These are phyloP conservation scores for Harmothoe impar DNA, from an alignment of 2,888 invertebrate genomes.

Conservation along the genomic window DNA sequence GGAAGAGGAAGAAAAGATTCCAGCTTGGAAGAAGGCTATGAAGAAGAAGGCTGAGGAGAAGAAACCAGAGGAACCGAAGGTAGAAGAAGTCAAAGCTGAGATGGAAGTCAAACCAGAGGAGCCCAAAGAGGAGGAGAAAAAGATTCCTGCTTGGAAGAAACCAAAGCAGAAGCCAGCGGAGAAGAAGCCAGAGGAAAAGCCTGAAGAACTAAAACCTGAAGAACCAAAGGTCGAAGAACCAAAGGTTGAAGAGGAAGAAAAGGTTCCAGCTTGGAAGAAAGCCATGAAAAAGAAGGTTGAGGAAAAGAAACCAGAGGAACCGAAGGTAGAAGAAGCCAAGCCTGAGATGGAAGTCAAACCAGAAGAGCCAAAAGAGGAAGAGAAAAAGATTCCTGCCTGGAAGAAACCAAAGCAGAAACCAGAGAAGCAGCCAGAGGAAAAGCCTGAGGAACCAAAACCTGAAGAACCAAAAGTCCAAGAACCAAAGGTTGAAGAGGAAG, in stretches of 20 bases:
- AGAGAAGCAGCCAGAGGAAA: background rate
- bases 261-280: background rate
- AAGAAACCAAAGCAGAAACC: slow-evolving; percentile 28
- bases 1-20: slow-evolving; percentile 42
- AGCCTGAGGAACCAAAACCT: background rate
- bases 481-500: background rate
- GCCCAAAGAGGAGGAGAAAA: background rate
- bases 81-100: background rate
- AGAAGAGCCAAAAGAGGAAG: slow-evolving; percentile 40
- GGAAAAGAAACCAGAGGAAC: slow-evolving; percentile 27
- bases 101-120: background rate
- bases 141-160: slow-evolving; percentile 20
- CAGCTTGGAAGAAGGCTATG: background rate
- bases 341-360: background rate
- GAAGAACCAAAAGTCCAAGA: slow-evolving; percentile 21
- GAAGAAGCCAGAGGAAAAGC: slow-evolving; percentile 84
- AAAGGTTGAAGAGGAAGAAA: slow-evolving; percentile 77
- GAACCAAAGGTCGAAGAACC: slow-evolving; percentile 71
- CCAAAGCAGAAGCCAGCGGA: slow-evolving; percentile 11
- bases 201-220: slow-evolving; percentile 21
- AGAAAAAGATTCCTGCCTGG: slow-evolving; percentile 32
- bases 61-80: slow-evolving; percentile 25
- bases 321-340: background rate
- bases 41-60: background rate
- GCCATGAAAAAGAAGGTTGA: background rate